Evolutionary conservation across 2,888 invertebrate genomes (phyloP).

Genomic region (Thelaira solivaga): DNA sequence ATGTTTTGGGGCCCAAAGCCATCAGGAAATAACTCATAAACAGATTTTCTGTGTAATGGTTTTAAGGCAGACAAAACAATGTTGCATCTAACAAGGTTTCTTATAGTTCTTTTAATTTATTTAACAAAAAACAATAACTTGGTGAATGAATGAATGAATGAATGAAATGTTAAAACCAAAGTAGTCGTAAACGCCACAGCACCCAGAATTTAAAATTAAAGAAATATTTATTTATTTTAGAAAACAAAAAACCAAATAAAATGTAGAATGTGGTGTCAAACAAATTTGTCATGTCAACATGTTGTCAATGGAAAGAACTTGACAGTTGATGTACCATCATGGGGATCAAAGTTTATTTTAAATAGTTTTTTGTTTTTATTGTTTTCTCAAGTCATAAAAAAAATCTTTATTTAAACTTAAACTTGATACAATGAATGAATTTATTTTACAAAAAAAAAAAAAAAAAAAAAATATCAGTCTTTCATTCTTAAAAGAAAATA

Average conservation of each 20-base stretch:
- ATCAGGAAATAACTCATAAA: slow-evolving; percentile 59
- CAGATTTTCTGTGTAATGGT: slow-evolving; percentile 30
- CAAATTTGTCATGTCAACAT: slow-evolving; percentile 65
- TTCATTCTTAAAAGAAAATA: slow-evolving; percentile 56
- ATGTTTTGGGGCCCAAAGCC: slow-evolving; percentile 12
- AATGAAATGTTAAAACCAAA: not conserved
- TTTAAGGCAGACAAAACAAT: slow-evolving; percentile 43
- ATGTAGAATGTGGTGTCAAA: slow-evolving; percentile 48
- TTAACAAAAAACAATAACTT: not conserved
- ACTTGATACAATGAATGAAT: slow-evolving; percentile 57
- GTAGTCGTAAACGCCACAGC: not conserved
- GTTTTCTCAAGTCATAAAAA: not conserved
- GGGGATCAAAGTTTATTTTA: slow-evolving; percentile 57
- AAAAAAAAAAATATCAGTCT: not conserved
- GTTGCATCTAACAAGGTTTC: slow-evolving; percentile 42
- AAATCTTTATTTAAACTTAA: slow-evolving; percentile 39
- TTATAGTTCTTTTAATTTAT: not conserved
- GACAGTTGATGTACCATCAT: slow-evolving; percentile 58
- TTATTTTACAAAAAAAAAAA: not conserved
- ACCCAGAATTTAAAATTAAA: not conserved
- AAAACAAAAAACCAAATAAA: not conserved
- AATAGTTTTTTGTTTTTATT: slow-evolving; percentile 6
- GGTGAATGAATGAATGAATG: slow-evolving; percentile 12
- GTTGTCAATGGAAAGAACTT: slow-evolving; percentile 45
- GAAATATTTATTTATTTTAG: too few relatives aligned